phyloP scores from a whole-genome alignment of 2,113 vertebrate genomes.

The Thalassoma bifasciatum region DNA sequence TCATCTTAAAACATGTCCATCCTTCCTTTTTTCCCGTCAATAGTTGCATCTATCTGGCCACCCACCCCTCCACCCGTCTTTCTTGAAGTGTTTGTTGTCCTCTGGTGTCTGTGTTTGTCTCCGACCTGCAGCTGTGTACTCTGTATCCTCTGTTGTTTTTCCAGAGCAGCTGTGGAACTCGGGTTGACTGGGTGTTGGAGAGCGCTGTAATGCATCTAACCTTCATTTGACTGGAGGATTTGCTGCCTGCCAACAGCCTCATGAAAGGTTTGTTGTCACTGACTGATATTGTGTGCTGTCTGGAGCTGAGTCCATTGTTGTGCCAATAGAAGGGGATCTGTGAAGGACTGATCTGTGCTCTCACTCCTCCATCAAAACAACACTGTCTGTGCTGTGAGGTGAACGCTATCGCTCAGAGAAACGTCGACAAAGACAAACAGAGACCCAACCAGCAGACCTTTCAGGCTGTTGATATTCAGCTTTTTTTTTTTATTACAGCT shows the following conservation, averaged over 20 bases:
- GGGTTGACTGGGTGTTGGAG: constrained; percentile 2
- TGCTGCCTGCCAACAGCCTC: constrained; percentile 43
- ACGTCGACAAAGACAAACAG: constrained; percentile 15
- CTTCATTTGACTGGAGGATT: constrained; percentile 49
- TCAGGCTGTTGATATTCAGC: neutral
- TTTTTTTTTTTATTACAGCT: constrained; percentile 29
- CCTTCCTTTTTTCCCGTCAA: too few species aligned
- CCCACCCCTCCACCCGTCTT: neutral
- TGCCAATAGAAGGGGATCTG: constrained; percentile 31
- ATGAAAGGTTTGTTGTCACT: constrained; percentile 46
- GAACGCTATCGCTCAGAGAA: constrained; percentile 11
- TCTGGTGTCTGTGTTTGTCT: neutral
- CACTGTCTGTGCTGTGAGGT: constrained; percentile 11
- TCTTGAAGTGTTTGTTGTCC: neutral
- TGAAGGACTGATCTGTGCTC: constrained; percentile 35
- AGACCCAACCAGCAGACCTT: constrained; percentile 7
- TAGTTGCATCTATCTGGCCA: too few species aligned
- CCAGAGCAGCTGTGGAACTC: neutral
- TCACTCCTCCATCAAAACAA: constrained; percentile 37
- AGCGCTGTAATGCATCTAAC: constrained; percentile 35
- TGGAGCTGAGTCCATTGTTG: constrained; percentile 42
- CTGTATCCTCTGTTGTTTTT: constrained; percentile 12
- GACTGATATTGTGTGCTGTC: constrained; percentile 39
- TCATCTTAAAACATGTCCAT: too few species aligned
- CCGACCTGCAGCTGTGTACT: neutral